phyloP scores from a whole-genome alignment of 2,888 invertebrate species.

The Lepeophtheirus nordmannii region DNA sequence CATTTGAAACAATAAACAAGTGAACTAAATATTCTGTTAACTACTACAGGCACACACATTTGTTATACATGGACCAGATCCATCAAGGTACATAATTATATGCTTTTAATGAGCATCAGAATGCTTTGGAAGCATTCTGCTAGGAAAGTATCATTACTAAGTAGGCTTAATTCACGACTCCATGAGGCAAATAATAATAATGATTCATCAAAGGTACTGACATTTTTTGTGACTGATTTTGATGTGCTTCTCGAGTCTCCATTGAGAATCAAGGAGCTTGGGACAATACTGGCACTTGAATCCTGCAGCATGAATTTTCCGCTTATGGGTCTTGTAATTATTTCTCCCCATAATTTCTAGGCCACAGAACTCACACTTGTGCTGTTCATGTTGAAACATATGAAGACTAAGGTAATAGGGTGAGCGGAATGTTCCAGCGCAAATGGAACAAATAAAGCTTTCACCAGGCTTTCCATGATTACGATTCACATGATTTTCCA shows the following conservation, averaged over 20 bases:
- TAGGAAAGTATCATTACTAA: no score
- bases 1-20: no score
- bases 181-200: not conserved
- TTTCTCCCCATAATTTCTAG: not conserved
- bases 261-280: not conserved
- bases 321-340: not conserved
- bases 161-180: no score
- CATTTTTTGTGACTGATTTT: not conserved
- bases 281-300: not conserved
- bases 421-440: not conserved
- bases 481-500: not conserved
- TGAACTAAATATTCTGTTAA: no score
- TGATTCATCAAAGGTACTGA: not conserved
- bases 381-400: not conserved
- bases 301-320: not conserved
- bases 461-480: not conserved
- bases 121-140: no score
- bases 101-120: no score
- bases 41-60: no score
- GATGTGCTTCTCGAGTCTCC: not conserved
- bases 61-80: no score
- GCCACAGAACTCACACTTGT: constrained; percentile 6
- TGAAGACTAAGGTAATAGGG: not conserved
- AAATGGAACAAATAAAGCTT: not conserved
- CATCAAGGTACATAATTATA: no score